phyloP scores from a whole-genome alignment of 2,113 vertebrate species.

The Turnix velox region DNA sequence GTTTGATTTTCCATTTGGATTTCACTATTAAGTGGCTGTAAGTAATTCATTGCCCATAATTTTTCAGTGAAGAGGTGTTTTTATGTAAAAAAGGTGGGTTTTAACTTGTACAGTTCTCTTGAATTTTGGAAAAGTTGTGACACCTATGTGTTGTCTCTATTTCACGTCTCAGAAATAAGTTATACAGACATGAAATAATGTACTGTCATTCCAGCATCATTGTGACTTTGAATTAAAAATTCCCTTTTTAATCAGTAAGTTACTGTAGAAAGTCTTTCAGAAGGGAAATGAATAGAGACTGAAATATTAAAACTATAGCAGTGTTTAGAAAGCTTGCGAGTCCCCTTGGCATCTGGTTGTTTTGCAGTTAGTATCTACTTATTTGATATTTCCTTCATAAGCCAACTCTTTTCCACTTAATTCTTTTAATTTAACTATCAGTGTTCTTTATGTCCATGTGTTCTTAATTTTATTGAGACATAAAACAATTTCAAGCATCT shows the following conservation, averaged over 20 bases:
- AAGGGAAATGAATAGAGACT: background rate
- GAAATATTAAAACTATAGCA: background rate
- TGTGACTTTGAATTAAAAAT: background rate
- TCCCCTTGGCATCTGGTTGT: background rate
- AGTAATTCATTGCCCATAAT: background rate
- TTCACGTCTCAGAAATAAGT: background rate
- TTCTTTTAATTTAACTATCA: background rate
- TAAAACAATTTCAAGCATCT: background rate
- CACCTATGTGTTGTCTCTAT: background rate
- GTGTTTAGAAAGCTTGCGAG: background rate
- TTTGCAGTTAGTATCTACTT: background rate
- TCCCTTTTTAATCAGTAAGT: background rate
- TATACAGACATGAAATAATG: background rate
- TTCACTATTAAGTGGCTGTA: background rate
- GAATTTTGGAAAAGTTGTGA: background rate
- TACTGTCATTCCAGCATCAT: background rate
- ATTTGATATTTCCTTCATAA: background rate
- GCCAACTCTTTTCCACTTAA: background rate
- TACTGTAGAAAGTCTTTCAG: background rate
- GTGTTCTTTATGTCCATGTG: background rate
- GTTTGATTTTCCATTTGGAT: background rate
- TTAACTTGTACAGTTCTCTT: background rate
- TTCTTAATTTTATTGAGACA: background rate
- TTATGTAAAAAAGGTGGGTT: background rate
- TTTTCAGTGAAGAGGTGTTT: background rate